Evolutionary conservation across 35 echinoderm and acorn worm species (phyloP), one percentile per base, ranked within the genome.

Genomic region (Stichopus chloronotus): DNA sequence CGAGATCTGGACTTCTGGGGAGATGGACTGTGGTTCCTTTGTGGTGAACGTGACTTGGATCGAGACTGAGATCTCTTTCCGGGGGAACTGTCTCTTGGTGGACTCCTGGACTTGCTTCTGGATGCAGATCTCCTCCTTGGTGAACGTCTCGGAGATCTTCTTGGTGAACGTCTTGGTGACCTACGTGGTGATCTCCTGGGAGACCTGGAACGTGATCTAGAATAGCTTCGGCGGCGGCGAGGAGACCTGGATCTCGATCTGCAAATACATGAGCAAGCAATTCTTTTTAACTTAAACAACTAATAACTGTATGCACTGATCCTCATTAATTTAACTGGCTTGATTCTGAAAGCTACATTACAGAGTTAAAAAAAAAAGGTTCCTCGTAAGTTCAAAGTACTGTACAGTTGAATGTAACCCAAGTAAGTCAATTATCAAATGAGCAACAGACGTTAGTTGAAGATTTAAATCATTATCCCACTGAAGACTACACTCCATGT

Each of bases 201-300:
- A 22, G 82, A 85, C 56, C 82, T 85, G 24, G 82, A 85, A 56
- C 55, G 82, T 16, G 82, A 85, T 58, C 82, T 85, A 20, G 82
- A 85, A 7, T 85, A 85, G 22, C 82, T 85, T 23, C 55, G 56
- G 55, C 82, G 55, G 17, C 82, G 30, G 19, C 82, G 55, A 58
- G 82, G 82, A 14, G 82, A 85, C 57, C 82, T 85, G 57, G 82
- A 85, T 58, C 82, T 85, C 5, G 82, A 85, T 85, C 82, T 85
- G 7, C 58, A 58, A 55, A 59, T 6, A 85, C 20, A n/a, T 7
- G 16, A 58, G 52, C 30, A 43, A 43, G 72, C 6, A 17, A 76
- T 21, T 76, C 6, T 17, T 76, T 76, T 24, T 5, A 24, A 21
- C 4, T 76, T 11, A 6, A 71, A 71, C n/a, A 71, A 13, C 11